Evolutionary conservation across 2,113 vertebrate species (phyloP).

Genomic region (cat (Felis catus)): DNA sequence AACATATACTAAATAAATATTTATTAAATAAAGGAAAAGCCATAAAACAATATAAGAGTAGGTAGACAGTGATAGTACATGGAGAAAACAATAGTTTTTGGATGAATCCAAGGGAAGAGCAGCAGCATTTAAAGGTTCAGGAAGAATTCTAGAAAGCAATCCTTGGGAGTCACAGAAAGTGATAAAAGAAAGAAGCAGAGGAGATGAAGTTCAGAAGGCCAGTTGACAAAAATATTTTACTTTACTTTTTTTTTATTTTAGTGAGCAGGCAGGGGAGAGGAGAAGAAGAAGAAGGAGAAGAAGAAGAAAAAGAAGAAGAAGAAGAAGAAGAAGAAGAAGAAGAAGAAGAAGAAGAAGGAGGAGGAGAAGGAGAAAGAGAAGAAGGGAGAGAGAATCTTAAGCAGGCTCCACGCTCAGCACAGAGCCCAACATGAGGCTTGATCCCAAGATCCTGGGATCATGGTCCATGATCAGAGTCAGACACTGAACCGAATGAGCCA

Average conservation of each 20-base stretch:
- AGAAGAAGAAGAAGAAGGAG: fast-evolving
- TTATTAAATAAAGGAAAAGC: neutral
- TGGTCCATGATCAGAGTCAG: too few relatives aligned
- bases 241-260: too few relatives aligned
- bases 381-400: too few relatives aligned
- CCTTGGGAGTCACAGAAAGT: neutral
- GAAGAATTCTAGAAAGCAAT: neutral
- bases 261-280: too few relatives aligned
- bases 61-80: neutral
- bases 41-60: neutral
- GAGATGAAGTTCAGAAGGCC: neutral
- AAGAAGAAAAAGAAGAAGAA: too few relatives aligned
- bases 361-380: too few relatives aligned
- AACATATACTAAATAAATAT: neutral
- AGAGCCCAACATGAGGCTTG: too few relatives aligned
- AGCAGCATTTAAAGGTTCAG: neutral
- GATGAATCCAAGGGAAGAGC: neutral
- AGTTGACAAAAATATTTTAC: neutral
- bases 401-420: too few relatives aligned
- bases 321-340: too few relatives aligned
- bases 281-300: too few relatives aligned
- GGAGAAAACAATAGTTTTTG: neutral
- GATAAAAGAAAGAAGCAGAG: neutral
- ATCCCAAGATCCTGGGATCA: too few relatives aligned
- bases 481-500: too few relatives aligned